Conservation (phyloP, 2,888 invertebrate genomes). For the Strigamia maritima region DNA sequence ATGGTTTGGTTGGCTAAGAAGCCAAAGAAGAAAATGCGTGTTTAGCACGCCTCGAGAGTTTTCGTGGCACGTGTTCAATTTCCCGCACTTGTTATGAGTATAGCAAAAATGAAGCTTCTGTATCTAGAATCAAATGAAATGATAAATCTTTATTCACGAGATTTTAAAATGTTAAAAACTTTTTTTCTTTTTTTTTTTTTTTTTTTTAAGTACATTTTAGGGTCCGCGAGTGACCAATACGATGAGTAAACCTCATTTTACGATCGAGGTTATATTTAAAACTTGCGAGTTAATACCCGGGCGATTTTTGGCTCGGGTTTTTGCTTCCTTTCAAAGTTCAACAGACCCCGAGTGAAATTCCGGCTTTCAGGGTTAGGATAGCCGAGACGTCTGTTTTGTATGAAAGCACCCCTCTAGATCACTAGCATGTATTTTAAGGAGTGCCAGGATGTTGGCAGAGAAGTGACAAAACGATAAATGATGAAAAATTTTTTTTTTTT, state of each 20-base stretch:
- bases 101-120: slow-evolving; percentile 6
- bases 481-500: not conserved
- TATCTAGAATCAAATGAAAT: not conserved
- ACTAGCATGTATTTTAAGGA: not conserved
- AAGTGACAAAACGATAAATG: not conserved
- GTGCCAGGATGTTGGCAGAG: not conserved
- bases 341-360: not conserved
- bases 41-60: slow-evolving; percentile 15
- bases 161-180: not conserved
- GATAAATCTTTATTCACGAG: not conserved
- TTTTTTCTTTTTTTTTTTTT: not conserved
- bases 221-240: not conserved
- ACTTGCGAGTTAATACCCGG: not conserved
- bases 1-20: slow-evolving; percentile 5
- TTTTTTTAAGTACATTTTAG: too few relatives aligned
- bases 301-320: not conserved
- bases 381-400: not conserved
- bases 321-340: not conserved
- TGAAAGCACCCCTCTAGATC: not conserved
- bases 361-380: not conserved
- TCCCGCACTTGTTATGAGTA: slow-evolving; percentile 6
- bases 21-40: slow-evolving; percentile 15
- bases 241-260: not conserved
- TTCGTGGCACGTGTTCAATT: slow-evolving; percentile 15
- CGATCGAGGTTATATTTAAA: not conserved